Evolutionary conservation across 1,140 invertebrate genomes (phyloP), one percentile per base, ranked within the genome.

Genomic region (Drosophila ercepeae): DNA sequence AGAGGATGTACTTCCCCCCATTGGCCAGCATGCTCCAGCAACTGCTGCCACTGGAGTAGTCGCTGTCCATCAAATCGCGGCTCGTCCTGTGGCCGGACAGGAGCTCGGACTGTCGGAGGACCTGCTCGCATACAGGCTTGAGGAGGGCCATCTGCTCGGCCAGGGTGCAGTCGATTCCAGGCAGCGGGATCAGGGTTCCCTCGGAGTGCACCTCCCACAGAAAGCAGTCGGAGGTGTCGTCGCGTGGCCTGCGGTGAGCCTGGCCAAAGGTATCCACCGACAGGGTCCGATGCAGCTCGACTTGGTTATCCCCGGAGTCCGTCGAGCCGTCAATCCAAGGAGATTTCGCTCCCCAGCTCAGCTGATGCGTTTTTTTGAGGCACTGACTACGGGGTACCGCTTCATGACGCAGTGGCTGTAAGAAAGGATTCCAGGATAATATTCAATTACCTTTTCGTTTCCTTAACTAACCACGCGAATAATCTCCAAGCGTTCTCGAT

Each of bases 81-180:
- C 29, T 3, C 29, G 11, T 45, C 18, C 11, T 3, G 9, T n/a
- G 0, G 42, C 42, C 8, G 4, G 36, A 14, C n/a, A 39, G 5
- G 39, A 42, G 6, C 14, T 18, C 23, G n/a, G n/a, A 13, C 14
- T 48, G 23, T 13, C 23, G 5, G 23, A 48, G 8, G 7, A 29
- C 19, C 25, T 49, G 4, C 7, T 29, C 25, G 14, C 14, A 49
- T 4, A 13, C 18, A 8, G 5, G 13, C 41, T 49, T 13, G 0
- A 55, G 42, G n/a, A 19, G n/a, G 1, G 42, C 53, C 53, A 48
- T 55, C 29, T 46, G 53, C 14, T 55, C 8, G 16, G 16, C 9
- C 3, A 55, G 14, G 7, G 18, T 29, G 1, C n/a, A 8, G 9
- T 55, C 25, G 16, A 9, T 18, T 0, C 53, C 53, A 0, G 53